Base-by-base conservation (phyloP, 2,888 invertebrate species). In the Desoria tigrina region DNA sequence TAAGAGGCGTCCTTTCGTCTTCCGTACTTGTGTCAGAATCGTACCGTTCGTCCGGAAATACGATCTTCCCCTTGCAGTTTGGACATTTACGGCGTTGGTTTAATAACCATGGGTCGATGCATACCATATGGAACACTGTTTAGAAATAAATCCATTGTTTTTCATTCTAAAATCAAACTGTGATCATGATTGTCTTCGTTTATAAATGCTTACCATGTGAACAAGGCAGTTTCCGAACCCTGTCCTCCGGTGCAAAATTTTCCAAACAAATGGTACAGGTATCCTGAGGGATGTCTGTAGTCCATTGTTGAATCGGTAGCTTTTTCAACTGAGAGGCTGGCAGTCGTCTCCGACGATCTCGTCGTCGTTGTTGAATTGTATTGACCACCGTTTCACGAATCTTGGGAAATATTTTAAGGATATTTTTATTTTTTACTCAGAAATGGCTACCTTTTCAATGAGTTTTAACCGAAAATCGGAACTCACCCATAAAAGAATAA, bases 21-120 rank as follows among this genome's bases (percentile, higher is more conserved):
- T 72, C 72, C 21, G 66, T 84, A 74, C 87, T 87, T 65, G 84
- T 84, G 72, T 84, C 84, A 62, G 83, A 83, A 21, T 77, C 75
- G 27, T 77, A 81, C 59, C 79, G 80, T 80, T 90, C 90, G 78
- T 90, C 88, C 60, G 88, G 88, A 51, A 91, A 89, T 81, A 94
- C 88, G 79, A 98, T 96, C 81, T 91, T 91, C 4, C 96, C 87
- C 83, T 99, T 98, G 83, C 98, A 99, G 76, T 98, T 92, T 0
- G 98, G 98, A 78, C 98, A 99, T 68, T 93, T 93, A 74, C 96
- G 88, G 74, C 93, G 88, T 81, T 90, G 95, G 81, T 94, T 90
- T 18, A 96, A 95, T 79, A 99, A 83, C 99, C 99, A 99, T 45
- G 95, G 96, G 83, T 99, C 99, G 78, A 98, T 94, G 81, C 99